Base-by-base conservation (phyloP, 2,113 vertebrate species). In the Telmatochromis sp. region DNA sequence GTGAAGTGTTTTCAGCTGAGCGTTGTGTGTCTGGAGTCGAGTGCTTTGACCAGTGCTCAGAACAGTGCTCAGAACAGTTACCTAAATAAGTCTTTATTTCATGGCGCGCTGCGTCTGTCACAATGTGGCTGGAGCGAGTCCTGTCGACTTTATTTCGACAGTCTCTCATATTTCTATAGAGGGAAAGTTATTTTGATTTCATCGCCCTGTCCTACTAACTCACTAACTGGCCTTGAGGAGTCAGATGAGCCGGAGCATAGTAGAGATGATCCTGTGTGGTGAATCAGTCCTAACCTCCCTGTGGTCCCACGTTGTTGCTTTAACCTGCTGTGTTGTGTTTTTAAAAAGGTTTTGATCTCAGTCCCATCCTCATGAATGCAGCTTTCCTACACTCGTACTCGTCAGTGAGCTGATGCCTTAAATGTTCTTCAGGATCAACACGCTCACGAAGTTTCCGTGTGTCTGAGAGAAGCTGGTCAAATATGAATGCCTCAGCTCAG, bases 111-210 rank as follows among this genome's bases (percentile, higher is more conserved):
- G 55, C 55, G 19, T 65, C 60, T 37, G 33, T 65, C 60, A 65
- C 33, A 7, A 5, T 35, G 10, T 37, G 10, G 60, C 10, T 65
- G 17, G 33, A 37, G 0, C 4, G 31, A 37, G 19, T 37, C 0
- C 0, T 37, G 17, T 3, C 0, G 3, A 65, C 60, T 65, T 37
- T 37, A 13, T 13, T 12, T 0, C 0, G 1, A 65, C 9, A 35
- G 19, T 37, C 17, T 58, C 23, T 58, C 55, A 15, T 58, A 58
- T 58, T 58, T 58, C 55, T 28, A 7, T 57, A 8, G 33, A 40
- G 35, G 63, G n/a, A 68, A 68, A 40, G 35, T 21, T 68, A 9
- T 40, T 37, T 68, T 33, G 33, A 14, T 68, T 68, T 68, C n/a
- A 40, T 40, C 7, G 35, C 3, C 35, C 33, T 21, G 10, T 37